Conservation (phyloP, 2,797 vertebrate species). For the Scarus forsteni region DNA sequence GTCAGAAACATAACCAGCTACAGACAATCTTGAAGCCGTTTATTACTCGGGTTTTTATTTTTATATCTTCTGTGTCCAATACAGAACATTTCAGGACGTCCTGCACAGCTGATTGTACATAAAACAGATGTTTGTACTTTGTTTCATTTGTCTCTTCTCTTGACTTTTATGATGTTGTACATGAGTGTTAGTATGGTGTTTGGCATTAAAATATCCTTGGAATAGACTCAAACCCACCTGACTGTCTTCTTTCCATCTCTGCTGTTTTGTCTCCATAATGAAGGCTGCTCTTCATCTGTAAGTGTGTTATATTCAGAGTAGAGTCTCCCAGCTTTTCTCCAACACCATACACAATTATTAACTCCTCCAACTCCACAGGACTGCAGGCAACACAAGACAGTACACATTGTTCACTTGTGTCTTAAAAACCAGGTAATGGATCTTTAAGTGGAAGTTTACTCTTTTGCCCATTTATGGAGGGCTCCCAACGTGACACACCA, state of each 20-base stretch:
- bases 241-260: constrained; percentile 19
- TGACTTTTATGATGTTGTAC: constrained; percentile 85
- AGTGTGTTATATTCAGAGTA: no score
- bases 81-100: constrained; percentile 45
- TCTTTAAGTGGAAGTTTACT: no score
- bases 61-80: constrained; percentile 79
- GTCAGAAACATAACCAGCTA: constrained; percentile 66
- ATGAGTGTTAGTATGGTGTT: constrained; percentile 87
- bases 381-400: no score
- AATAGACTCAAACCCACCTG: constrained; percentile 67
- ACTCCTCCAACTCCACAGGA: no score
- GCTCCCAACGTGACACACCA: no score
- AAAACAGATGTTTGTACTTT: constrained; percentile 80
- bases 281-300: no score
- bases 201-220: constrained; percentile 87
- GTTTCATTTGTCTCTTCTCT: constrained; percentile 77
- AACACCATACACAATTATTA: no score
- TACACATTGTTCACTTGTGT: no score
- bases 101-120: constrained; percentile 78
- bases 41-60: constrained; percentile 81
- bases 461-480: no score
- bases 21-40: constrained; percentile 81
- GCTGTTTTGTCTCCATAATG: no score
- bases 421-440: no score
- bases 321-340: no score